These are phyloP conservation scores for Pangasius macronema DNA, from an alignment of 2,797 vertebrate genomes.

Conservation along the genomic window DNA sequence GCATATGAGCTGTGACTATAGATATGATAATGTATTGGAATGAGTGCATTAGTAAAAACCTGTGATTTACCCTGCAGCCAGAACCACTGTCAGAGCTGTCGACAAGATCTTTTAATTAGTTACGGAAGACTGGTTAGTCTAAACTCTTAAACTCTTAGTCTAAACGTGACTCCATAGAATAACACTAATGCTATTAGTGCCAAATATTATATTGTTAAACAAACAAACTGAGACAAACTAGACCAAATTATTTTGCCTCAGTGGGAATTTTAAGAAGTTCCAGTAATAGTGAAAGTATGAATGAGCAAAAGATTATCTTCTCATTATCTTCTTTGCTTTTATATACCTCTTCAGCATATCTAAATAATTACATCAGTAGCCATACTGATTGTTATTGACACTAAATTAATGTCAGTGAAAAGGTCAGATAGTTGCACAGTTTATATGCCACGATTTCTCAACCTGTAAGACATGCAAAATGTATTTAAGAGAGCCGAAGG, in stretches of 20 bases:
- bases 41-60: not conserved
- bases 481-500: not conserved
- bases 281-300: not conserved
- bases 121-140: too few relatives aligned
- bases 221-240: not conserved
- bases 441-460: not conserved
- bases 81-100: not conserved
- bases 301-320: too few relatives aligned
- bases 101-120: too few relatives aligned
- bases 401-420: not conserved
- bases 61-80: not conserved
- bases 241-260: not conserved
- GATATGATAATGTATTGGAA: not conserved
- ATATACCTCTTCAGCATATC: not conserved
- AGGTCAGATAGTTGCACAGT: not conserved
- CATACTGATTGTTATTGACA: not conserved
- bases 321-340: not conserved
- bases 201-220: not conserved
- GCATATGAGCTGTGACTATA: not conserved
- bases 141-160: too few relatives aligned
- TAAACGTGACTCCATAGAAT: too few relatives aligned
- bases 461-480: not conserved
- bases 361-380: not conserved
- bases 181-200: not conserved
- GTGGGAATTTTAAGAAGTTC: not conserved